Conservation (phyloP, 2,113 vertebrate genomes). For the Struthidea cinerea region DNA sequence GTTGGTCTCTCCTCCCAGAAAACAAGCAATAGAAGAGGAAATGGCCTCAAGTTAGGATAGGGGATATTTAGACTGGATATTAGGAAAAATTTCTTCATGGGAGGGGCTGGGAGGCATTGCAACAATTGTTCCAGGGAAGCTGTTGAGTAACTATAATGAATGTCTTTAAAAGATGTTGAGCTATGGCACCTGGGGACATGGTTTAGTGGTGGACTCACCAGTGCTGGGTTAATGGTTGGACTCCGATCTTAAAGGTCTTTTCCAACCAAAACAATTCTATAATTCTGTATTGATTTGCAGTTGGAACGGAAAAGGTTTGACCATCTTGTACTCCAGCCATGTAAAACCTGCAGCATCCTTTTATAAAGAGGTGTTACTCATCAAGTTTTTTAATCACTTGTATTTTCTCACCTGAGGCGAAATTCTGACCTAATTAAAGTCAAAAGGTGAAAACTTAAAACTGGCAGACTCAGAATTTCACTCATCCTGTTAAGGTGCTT, state of each 20-base stretch:
- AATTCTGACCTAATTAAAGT: conserved; percentile 5
- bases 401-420: background rate
- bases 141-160: background rate
- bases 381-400: background rate
- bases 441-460: background rate
- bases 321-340: background rate
- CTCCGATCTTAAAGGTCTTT: background rate
- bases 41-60: background rate
- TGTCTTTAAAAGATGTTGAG: background rate
- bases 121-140: background rate
- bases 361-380: background rate
- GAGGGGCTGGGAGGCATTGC: background rate
- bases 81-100: background rate
- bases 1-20: background rate
- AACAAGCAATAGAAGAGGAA: background rate
- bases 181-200: background rate
- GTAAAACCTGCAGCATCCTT: background rate
- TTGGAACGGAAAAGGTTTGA: background rate
- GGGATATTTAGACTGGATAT: background rate
- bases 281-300: background rate
- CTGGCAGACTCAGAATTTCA: background rate
- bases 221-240: background rate
- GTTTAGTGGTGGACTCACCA: background rate
- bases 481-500: background rate
- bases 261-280: background rate